phyloP scores from a whole-genome alignment of 2,888 invertebrate genomes.

The Thalpophila matura region DNA sequence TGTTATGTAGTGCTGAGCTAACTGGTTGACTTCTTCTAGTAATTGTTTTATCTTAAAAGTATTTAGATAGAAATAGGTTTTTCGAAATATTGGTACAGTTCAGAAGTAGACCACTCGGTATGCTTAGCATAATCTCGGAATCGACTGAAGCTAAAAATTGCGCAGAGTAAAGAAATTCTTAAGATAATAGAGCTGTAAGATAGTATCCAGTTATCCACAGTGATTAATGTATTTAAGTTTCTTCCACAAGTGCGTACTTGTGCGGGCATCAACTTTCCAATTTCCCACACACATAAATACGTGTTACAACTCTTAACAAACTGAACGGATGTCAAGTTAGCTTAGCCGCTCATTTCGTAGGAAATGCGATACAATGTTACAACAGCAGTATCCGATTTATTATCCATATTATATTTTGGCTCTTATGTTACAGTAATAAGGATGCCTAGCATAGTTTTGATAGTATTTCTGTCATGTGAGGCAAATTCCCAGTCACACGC shows the following conservation, averaged over 20 bases:
- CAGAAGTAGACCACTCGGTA: constrained; percentile 18
- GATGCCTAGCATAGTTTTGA: constrained; percentile 21
- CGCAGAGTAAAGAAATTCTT: constrained; percentile 16
- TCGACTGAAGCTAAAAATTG: constrained; percentile 6
- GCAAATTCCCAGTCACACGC: constrained; percentile 78
- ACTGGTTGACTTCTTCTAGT: constrained; percentile 8
- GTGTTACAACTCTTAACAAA: constrained; percentile 57
- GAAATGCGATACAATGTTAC: constrained; percentile 43
- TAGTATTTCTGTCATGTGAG: constrained; percentile 43
- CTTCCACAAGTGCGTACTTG: constrained; percentile 42
- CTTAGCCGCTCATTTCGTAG: constrained; percentile 47
- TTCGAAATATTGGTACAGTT: constrained; percentile 30
- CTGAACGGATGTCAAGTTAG: constrained; percentile 64
- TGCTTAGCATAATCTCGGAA: constrained; percentile 3
- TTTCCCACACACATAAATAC: constrained; percentile 69
- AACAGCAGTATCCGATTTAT: constrained; percentile 31
- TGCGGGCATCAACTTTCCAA: constrained; percentile 70
- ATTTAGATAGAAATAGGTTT: constrained; percentile 5
- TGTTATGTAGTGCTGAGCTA: constrained; percentile 7
- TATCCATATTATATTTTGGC: constrained; percentile 42
- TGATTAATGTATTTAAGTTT: constrained; percentile 56
- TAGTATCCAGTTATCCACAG: too few species aligned
- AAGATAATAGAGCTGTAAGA: constrained; percentile 27
- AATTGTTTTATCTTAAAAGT: constrained; percentile 8
- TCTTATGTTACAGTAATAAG: constrained; percentile 50